phyloP scores from a whole-genome alignment of 1,140 invertebrate genomes.

The Ceratina japonica region DNA sequence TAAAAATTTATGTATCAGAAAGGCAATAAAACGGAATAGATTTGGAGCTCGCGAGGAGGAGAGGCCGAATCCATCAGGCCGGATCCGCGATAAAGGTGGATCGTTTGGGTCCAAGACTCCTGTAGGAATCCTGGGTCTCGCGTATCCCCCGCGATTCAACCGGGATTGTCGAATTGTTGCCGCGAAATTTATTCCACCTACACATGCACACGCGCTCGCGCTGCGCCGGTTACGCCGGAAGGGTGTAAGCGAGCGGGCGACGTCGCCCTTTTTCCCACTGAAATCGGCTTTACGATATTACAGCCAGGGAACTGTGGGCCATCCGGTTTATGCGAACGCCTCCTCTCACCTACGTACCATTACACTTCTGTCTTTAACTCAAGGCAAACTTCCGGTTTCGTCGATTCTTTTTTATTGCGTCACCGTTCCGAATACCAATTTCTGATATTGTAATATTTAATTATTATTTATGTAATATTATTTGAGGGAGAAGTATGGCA shows the following conservation, averaged over 20 bases:
- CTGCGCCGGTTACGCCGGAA: conserved; percentile 38
- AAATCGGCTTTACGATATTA: conserved; percentile 70
- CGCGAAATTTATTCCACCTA: conserved; percentile 69
- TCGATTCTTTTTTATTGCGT: too few species aligned
- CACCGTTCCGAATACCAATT: too few species aligned
- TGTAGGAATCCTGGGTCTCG: conserved; percentile 25
- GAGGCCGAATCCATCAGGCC: conserved; percentile 69
- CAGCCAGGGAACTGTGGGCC: conserved; percentile 46
- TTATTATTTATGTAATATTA: too few species aligned
- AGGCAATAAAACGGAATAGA: conserved; percentile 74
- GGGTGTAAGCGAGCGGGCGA: conserved; percentile 37
- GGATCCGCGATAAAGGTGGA: conserved; percentile 66
- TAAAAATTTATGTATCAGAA: conserved; percentile 76
- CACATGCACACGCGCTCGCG: conserved; percentile 38
- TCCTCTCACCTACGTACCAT: too few species aligned
- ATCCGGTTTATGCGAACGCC: conserved; percentile 56
- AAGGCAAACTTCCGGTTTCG: too few species aligned
- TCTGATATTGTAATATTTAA: too few species aligned
- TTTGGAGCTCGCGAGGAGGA: conserved; percentile 51
- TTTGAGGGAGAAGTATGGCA: too few species aligned
- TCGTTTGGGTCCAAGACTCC: conserved; percentile 62
- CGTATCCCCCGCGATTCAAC: conserved; percentile 59
- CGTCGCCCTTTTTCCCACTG: conserved; percentile 52
- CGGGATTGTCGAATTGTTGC: conserved; percentile 69
- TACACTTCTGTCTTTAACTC: too few species aligned